These are phyloP conservation scores for Ceratosolen fusciceps DNA, from an alignment of 1,140 invertebrate species.

Conservation along the genomic window DNA sequence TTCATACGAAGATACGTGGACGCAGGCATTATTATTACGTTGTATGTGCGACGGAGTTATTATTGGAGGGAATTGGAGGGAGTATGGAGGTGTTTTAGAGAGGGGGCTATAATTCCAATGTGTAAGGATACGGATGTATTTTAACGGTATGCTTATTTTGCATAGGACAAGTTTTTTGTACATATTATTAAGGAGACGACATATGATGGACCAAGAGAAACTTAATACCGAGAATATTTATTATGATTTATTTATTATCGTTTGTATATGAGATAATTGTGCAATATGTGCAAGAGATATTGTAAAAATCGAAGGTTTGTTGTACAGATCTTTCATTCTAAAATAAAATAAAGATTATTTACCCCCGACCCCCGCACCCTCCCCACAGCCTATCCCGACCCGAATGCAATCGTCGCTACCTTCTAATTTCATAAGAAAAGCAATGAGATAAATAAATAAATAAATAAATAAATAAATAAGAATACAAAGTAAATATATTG, in stretches of 20 bases:
- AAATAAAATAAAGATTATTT: background rate
- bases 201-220: constrained; percentile 49
- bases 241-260: constrained; percentile 49
- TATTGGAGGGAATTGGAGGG: background rate
- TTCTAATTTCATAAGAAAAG: background rate
- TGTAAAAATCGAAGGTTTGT: constrained; percentile 12
- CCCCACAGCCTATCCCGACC: no score
- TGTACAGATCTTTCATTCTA: constrained; percentile 35
- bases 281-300: constrained; percentile 41
- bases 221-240: constrained; percentile 41
- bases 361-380: no score
- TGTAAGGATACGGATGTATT: no score
- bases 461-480: no score
- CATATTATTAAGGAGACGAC: constrained; percentile 38
- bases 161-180: constrained; percentile 43
- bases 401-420: no score
- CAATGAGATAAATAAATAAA: no score
- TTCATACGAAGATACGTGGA: background rate
- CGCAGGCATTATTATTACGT: background rate
- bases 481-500: no score
- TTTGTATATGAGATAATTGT: constrained; percentile 50
- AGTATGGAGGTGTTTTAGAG: constrained; percentile 24
- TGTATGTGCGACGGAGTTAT: background rate
- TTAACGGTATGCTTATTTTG: constrained; percentile 13
- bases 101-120: background rate